Conservation (phyloP, 37 sponge, comb jelly and placozoan genomes). For the Theonella swinhoei region DNA sequence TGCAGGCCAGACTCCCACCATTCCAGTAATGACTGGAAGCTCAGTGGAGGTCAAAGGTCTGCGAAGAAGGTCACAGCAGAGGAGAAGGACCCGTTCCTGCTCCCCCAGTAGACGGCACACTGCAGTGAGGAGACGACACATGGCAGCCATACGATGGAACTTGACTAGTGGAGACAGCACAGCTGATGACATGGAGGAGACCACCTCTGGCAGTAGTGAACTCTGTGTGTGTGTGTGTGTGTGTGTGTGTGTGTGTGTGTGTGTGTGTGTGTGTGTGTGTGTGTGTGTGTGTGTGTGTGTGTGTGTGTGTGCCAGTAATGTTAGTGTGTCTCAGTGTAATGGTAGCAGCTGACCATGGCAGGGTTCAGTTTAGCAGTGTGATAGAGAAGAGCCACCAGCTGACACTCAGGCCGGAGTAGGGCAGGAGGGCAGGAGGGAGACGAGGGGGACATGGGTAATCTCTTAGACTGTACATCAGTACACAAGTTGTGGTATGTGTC, state of each 20-base stretch:
- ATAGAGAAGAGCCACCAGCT: constrained; percentile 51
- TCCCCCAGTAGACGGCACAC: constrained; percentile 55
- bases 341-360: neutral
- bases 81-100: constrained; percentile 34
- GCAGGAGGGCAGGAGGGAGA: constrained; percentile 39
- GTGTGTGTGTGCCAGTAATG: too few species aligned
- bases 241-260: too few species aligned
- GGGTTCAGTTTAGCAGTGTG: constrained; percentile 19
- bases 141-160: constrained; percentile 42
- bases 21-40: constrained; percentile 10
- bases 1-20: constrained; percentile 54
- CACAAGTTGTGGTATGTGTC: constrained; percentile 15
- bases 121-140: constrained; percentile 58
- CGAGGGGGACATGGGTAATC: neutral
- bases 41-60: constrained; percentile 43
- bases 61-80: constrained; percentile 51
- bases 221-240: neutral
- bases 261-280: too few species aligned
- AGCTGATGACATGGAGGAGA: constrained; percentile 31
- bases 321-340: too few species aligned
- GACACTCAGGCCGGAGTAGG: constrained; percentile 62
- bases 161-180: constrained; percentile 19
- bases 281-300: too few species aligned
- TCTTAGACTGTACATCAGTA: neutral
- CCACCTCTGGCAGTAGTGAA: constrained; percentile 20